phyloP scores from a whole-genome alignment of 2,888 invertebrate species.

The Tachina fera region DNA sequence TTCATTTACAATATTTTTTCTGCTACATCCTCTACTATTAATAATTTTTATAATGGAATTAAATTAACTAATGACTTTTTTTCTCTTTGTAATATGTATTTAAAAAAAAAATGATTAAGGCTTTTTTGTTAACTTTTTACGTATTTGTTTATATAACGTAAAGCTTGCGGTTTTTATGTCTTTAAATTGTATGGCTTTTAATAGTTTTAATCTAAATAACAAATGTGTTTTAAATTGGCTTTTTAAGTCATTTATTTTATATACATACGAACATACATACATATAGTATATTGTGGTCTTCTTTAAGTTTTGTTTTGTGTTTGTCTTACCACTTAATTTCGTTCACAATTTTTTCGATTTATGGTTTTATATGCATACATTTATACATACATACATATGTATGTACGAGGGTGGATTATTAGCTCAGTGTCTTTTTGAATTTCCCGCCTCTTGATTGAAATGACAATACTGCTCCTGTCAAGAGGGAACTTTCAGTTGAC shows the following conservation, averaged over 20 bases:
- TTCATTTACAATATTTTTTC: not conserved
- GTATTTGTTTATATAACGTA: not conserved
- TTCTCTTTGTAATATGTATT: not conserved
- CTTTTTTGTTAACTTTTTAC: conserved; percentile 6
- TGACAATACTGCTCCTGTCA: too few relatives aligned
- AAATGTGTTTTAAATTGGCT: conserved; percentile 30
- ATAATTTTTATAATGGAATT: conserved; percentile 3
- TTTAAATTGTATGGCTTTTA: conserved; percentile 39
- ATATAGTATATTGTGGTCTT: conserved; percentile 1
- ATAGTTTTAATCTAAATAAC: conserved; percentile 40
- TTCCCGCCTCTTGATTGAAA: too few relatives aligned
- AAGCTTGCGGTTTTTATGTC: conserved; percentile 3
- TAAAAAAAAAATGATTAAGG: conserved; percentile 10
- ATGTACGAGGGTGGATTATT: too few relatives aligned
- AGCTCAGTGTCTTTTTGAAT: too few relatives aligned
- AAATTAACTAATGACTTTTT: conserved; percentile 22
- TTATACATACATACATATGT: not conserved
- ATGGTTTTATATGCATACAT: conserved; percentile 3
- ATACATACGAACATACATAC: too few relatives aligned
- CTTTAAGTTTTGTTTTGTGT: not conserved
- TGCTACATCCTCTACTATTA: not conserved
- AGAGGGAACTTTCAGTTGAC: too few relatives aligned
- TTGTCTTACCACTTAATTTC: conserved; percentile 34
- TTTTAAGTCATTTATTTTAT: conserved; percentile 19
- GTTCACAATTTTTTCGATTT: conserved; percentile 26